phyloP scores from a whole-genome alignment of 2,888 invertebrate genomes.

The Tachina grossa region DNA sequence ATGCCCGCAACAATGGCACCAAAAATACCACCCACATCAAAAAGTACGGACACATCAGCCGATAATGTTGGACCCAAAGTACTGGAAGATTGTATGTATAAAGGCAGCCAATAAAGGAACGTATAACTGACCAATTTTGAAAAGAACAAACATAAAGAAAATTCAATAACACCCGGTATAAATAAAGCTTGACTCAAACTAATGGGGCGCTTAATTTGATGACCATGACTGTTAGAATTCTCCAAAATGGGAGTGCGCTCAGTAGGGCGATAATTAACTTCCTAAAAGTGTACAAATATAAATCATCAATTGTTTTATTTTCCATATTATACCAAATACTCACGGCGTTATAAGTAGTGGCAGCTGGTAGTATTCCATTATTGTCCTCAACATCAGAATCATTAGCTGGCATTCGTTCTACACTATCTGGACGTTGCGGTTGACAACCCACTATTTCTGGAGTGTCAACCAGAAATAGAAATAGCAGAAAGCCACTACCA shows the following conservation, averaged over 20 bases:
- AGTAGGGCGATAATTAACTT: slow-evolving; percentile 80
- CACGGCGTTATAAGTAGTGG: slow-evolving; percentile 82
- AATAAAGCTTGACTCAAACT: slow-evolving; percentile 85
- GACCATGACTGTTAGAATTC: slow-evolving; percentile 40
- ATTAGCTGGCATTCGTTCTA: slow-evolving; percentile 63
- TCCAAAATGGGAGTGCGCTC: slow-evolving; percentile 82
- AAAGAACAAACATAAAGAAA: slow-evolving; percentile 96
- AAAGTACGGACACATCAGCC: slow-evolving; percentile 91
- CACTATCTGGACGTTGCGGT: slow-evolving; percentile 2
- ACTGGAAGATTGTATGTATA: slow-evolving; percentile 94
- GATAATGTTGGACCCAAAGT: slow-evolving; percentile 87
- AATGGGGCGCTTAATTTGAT: slow-evolving; percentile 77
- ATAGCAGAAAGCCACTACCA: slow-evolving; percentile 87
- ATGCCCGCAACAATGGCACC: slow-evolving; percentile 95
- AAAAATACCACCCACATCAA: slow-evolving; percentile 94
- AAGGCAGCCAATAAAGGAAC: slow-evolving; percentile 97
- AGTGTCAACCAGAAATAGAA: slow-evolving; percentile 92
- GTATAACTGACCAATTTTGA: slow-evolving; percentile 98
- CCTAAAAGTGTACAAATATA: slow-evolving; percentile 75
- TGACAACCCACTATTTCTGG: slow-evolving; percentile 88
- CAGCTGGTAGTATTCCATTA: slow-evolving; percentile 57
- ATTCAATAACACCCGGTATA: slow-evolving; percentile 97
- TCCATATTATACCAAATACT: slow-evolving; percentile 60
- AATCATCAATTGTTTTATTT: neutral
- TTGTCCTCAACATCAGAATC: slow-evolving; percentile 83